Evolutionary conservation across 2,888 invertebrate genomes (phyloP), one percentile per base, ranked within the genome.

Genomic region (Limnephilus auricula): DNA sequence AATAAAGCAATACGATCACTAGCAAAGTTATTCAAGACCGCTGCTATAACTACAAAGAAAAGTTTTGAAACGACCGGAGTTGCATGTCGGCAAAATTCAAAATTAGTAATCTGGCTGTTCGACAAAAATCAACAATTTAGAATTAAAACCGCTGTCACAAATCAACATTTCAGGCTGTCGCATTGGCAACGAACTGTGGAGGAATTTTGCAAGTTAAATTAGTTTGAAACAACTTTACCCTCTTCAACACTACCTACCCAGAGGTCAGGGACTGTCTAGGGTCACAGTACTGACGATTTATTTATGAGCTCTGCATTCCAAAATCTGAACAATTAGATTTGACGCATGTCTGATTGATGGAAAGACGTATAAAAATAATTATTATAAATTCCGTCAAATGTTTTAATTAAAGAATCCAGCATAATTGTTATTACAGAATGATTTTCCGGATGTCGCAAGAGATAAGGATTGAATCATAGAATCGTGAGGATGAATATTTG

Each of bases 371-470:
- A 85, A 45, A 85, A 13, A 45, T 32, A n/a, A 65, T 65, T n/a
- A 85, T 85, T 40, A 82, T 65, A 4, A 45, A 85, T 30, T 85
- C 31, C 45, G 10, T 2, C 2, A 45, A 85, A 85, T n/a, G 45
- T 15, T 25, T 25, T 85, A 85, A 85, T 85, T 40, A 85, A 85
- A 10, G 37, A 13, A 40, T 9, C 30, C 25, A 37, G 12, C n/a
- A 45, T 40, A 34, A 85, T 85, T n/a, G n/a, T 65, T 65, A 37
- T 34, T 40, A 85, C 40, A 30, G n/a, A 30, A 45, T 15, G 85
- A 40, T 85, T 85, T 85, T 40, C 85, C 37, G 85, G 85, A 85
- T 40, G 85, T 85, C 40, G 25, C 40, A 30, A 85, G 40, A 40
- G 32, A 82, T 34, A 82, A 82, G 6, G 10, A 82, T 34, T 15